Evolutionary conservation across 2,888 invertebrate species (phyloP), one percentile per base, ranked within the genome.

Genomic region (Hirudinaria manillensis): DNA sequence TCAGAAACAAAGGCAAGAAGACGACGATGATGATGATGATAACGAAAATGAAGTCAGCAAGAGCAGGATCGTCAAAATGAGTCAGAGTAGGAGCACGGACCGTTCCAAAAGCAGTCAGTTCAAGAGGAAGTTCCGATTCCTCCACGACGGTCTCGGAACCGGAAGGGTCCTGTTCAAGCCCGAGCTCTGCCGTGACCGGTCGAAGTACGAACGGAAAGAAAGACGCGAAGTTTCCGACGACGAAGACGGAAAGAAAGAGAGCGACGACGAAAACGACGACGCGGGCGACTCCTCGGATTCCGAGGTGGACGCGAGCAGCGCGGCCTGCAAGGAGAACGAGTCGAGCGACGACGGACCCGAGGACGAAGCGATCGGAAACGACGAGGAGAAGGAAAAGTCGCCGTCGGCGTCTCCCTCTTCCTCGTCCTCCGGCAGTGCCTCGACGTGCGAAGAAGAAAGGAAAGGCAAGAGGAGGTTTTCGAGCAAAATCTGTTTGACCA

Each of bases 291-390:
- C 19, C 21, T n/a, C 65, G 1, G 67, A 34, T 21, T 29, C 21
- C 1, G 74, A 36, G 32, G 72, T n/a, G n/a, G 71, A 71, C 21
- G 34, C 24, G 21, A 34, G 16, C 21, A 21, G 70, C 4, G 24
- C 13, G 6, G 70, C 66, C 24, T 24, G 53, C 21, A 45, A 67
- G 21, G 66, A 70, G 32, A 76, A 76, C 66, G 67, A 72, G 55
- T 74, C 76, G 75, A 74, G 74, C 56, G 76, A 76, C 21, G 74
- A 71, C 4, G 77, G 71, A 36, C 75, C 61, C n/a, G 75, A 75
- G 24, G 75, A 77, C 4, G 56, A 56, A 29, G 51, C 3, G 51
- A 19, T 13, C 21, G 51, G 68, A 34, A 72, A 45, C 16, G 61
- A 61, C 29, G 61, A 61, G 61, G 61, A 29, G 51, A 71, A 77